These are phyloP conservation scores for Encarsia formosa DNA, from an alignment of 2,888 invertebrate genomes.

Conservation along the genomic window DNA sequence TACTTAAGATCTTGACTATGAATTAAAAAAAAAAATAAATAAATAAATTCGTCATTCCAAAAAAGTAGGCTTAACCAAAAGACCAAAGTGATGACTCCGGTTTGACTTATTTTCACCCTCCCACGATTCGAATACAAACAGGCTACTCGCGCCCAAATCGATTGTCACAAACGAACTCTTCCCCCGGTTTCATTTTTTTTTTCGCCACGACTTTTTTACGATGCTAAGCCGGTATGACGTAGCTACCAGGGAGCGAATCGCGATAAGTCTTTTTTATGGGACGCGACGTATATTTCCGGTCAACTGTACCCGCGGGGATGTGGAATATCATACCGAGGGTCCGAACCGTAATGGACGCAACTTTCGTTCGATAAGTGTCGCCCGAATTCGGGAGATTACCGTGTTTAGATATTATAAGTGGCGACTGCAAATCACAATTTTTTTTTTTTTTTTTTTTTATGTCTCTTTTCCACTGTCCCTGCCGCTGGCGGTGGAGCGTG, in stretches of 20 bases:
- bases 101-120: too few relatives aligned
- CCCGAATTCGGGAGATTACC: neutral
- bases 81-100: too few relatives aligned
- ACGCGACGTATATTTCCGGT: constrained; percentile 40
- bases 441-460: too few relatives aligned
- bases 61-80: too few relatives aligned
- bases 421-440: neutral
- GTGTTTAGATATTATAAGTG: constrained; percentile 6
- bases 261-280: constrained; percentile 42
- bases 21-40: too few relatives aligned
- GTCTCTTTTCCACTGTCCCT: too few relatives aligned
- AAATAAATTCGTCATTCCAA: too few relatives aligned
- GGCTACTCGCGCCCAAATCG: too few relatives aligned
- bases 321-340: neutral
- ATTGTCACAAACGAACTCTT: too few relatives aligned
- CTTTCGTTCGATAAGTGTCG: constrained; percentile 5
- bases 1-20: too few relatives aligned
- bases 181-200: neutral
- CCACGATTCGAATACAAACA: too few relatives aligned
- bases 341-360: constrained; percentile 13
- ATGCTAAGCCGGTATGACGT: constrained; percentile 11
- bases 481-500: too few relatives aligned
- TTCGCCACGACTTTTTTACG: constrained; percentile 16
- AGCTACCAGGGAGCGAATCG: constrained; percentile 20
- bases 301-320: constrained; percentile 44